phyloP scores from a whole-genome alignment of 2,113 vertebrate species.

The Trinectes maculatus region DNA sequence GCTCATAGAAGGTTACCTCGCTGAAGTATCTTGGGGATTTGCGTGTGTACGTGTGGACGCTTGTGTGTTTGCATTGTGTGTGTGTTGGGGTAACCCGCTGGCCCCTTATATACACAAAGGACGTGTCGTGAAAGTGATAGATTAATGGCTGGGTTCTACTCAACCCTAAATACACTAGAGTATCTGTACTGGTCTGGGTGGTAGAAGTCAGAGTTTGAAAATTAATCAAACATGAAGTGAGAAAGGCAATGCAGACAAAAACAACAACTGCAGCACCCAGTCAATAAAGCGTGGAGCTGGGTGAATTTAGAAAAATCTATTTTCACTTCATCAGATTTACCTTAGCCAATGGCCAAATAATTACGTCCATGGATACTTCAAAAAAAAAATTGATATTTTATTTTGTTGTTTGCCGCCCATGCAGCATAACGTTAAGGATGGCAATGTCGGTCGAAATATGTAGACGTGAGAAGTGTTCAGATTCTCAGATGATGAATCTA shows the following conservation, averaged over 20 bases:
- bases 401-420: no score
- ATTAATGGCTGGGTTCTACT: constrained; percentile 68
- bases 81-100: constrained; percentile 33
- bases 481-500: no score
- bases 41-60: constrained; percentile 31
- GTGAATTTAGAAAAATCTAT: not conserved
- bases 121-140: constrained; percentile 69
- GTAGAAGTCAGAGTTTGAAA: constrained; percentile 36
- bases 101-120: constrained; percentile 53
- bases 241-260: constrained; percentile 11
- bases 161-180: constrained; percentile 42
- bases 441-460: no score
- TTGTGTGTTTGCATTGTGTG: constrained; percentile 13
- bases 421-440: no score
- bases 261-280: not conserved
- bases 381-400: no score
- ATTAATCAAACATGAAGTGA: constrained; percentile 59
- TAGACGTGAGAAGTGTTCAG: no score
- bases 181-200: constrained; percentile 19
- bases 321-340: not conserved
- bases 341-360: not conserved
- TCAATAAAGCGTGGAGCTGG: no score
- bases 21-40: constrained; percentile 37
- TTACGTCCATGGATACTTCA: no score
- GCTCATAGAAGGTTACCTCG: constrained; percentile 52